Conservation (phyloP, 2,113 vertebrate species). For the Leptobrachium ailaonicum region DNA sequence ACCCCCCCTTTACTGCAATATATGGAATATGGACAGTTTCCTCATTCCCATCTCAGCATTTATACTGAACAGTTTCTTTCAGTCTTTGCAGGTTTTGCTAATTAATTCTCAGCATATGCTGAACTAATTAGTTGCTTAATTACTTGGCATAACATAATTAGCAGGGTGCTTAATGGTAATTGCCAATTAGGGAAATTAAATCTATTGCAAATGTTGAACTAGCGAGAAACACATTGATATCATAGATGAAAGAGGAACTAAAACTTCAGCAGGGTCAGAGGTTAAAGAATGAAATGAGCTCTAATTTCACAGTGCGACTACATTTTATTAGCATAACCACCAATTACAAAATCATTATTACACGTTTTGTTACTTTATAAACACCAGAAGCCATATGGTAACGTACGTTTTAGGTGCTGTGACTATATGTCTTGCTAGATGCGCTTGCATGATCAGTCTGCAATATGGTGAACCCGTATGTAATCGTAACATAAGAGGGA, state of each 20-base stretch:
- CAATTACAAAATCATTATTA: no score
- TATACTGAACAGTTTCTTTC: conserved; percentile 52
- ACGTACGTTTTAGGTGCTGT: no score
- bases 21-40: neutral
- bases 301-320: no score
- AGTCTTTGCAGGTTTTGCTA: conserved; percentile 54
- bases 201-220: conserved; percentile 12
- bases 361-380: no score
- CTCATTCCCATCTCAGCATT: neutral
- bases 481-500: no score
- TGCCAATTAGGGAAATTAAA: conserved; percentile 70
- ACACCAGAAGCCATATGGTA: no score
- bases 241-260: neutral
- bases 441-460: no score
- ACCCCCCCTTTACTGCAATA: neutral
- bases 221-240: conserved; percentile 9
- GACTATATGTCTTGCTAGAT: no score
- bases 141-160: conserved; percentile 77
- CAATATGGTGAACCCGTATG: no score
- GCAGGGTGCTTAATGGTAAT: conserved; percentile 68
- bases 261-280: no score
- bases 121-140: conserved; percentile 82
- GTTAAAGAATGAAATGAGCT: no score
- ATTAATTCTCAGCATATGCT: conserved; percentile 78
- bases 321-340: no score